phyloP scores from a whole-genome alignment of 2,113 vertebrate species.

The Cheilinus undulatus region DNA sequence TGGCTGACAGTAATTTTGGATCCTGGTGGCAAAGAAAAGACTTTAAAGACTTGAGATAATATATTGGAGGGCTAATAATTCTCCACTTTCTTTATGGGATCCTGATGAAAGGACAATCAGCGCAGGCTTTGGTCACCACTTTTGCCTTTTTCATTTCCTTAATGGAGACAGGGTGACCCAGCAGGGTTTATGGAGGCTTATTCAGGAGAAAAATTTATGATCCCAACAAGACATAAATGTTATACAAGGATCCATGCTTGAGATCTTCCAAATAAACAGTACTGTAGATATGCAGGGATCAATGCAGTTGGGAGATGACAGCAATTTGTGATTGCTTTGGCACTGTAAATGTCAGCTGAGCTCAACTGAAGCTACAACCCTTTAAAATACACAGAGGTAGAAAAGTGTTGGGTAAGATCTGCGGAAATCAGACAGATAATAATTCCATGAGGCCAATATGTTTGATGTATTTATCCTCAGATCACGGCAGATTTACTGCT shows the following conservation, averaged over 20 bases:
- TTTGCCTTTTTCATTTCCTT: constrained; percentile 68
- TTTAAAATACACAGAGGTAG: constrained; percentile 24
- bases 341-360: constrained; percentile 30
- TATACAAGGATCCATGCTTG: constrained; percentile 26
- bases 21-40: constrained; percentile 25
- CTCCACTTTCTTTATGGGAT: constrained; percentile 62
- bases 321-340: constrained; percentile 41
- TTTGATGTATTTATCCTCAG: constrained; percentile 50
- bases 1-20: constrained; percentile 49
- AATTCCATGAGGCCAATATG: constrained; percentile 57
- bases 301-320: constrained; percentile 31
- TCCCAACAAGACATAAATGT: constrained; percentile 60
- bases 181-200: constrained; percentile 60
- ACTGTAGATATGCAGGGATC: constrained; percentile 35
- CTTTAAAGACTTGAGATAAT: constrained; percentile 49
- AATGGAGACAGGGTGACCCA: constrained; percentile 67
- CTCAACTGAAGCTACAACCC: constrained; percentile 18
- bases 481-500: constrained; percentile 52
- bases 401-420: constrained; percentile 58
- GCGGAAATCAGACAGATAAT: constrained; percentile 60
- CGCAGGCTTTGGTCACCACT: constrained; percentile 50
- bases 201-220: constrained; percentile 59
- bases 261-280: constrained; percentile 37
- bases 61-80: constrained; percentile 62
- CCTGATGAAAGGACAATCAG: constrained; percentile 65